Evolutionary conservation across 1,140 invertebrate genomes (phyloP), one percentile per base, ranked within the genome.

Genomic region (Druon quercuslanigerum): DNA sequence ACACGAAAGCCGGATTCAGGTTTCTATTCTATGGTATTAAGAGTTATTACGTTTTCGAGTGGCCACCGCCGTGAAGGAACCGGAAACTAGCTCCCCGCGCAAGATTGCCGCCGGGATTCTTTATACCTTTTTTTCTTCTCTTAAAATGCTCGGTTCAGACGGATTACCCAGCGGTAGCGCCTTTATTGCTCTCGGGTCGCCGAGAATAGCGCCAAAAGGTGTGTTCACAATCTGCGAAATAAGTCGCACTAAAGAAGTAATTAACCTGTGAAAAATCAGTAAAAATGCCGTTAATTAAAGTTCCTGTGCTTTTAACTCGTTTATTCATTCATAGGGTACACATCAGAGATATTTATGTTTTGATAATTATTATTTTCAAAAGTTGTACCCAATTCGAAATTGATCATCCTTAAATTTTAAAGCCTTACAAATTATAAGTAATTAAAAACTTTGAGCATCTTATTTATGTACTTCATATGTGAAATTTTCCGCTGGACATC

Each of bases 1-100:
- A 33, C 40, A 46, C 40, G 40, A 11, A 46, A 46, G 40, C 40
- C 40, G 40, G 40, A 46, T 46, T 46, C 7, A 46, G 40, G 40
- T 46, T 46, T 46, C 40, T 46, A 46, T 33, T 66, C 33, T 66
- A 25, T 66, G 77, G 70, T 72, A 75, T 79, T 73, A 72, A 75
- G 71, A 73, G 50, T 79, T 79, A 75, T 79, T 74, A 75, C 73
- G n/a, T 52, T 76, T 16, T 74, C 66, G 52, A 50, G 14, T 14
- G 40, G 51, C 33, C 51, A 50, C 33, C 60, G 9, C 9, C 14
- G 19, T 57, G 25, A n/a, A 66, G 60, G 60, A 66, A 66, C 60
- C 60, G 60, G 60, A 66, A 66, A 46, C 60, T 66, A 66, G 25
- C 25, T 40, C 25, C 20, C n/a, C 14, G 60, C 60, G 60, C 17